A percentile compares a stretch with the other conserved stretches of the same genome.
These are phyloP conservation scores for Galeopsomyia nigrocyanea DNA, from an alignment of 2,888 invertebrate genomes.

Conservation along the genomic window DNA sequence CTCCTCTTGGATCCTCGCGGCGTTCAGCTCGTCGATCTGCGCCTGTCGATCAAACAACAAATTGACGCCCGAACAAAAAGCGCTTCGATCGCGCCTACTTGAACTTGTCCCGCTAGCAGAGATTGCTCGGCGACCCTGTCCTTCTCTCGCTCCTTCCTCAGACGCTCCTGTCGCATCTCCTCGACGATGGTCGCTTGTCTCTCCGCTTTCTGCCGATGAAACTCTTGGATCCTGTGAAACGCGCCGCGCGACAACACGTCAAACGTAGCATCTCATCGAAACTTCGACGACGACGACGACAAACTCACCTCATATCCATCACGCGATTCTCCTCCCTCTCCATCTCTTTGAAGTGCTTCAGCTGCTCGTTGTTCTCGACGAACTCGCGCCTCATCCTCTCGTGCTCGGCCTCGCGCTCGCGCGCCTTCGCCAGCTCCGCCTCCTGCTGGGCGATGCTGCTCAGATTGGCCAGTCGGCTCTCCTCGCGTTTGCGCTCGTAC, in stretches of 20 bases:
- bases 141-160: conserved; percentile 75
- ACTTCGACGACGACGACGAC: not conserved
- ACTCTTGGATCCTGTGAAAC: conserved; percentile 72
- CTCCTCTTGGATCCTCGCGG: conserved; percentile 72
- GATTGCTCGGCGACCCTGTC: conserved; percentile 55
- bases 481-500: conserved; percentile 78
- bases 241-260: too few relatives aligned
- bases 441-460: conserved; percentile 76
- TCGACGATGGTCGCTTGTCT: conserved; percentile 73
- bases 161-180: conserved; percentile 71
- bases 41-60: conserved; percentile 60
- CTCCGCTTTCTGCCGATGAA: conserved; percentile 75
- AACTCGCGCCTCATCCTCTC: conserved; percentile 59
- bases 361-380: conserved; percentile 73
- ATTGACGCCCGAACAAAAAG: too few relatives aligned
- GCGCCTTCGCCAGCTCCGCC: conserved; percentile 74
- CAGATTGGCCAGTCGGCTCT: conserved; percentile 75
- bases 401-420: conserved; percentile 56
- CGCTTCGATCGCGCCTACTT: conserved; percentile 49
- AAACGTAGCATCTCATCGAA: not conserved
- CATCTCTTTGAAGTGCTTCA: conserved; percentile 74
- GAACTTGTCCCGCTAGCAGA: conserved; percentile 53
- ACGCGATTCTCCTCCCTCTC: conserved; percentile 78
- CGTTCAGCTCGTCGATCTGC: conserved; percentile 71
- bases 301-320: conserved; percentile 73